Evolutionary conservation across 1,140 invertebrate species (phyloP).

Genomic region (Atta texana): DNA sequence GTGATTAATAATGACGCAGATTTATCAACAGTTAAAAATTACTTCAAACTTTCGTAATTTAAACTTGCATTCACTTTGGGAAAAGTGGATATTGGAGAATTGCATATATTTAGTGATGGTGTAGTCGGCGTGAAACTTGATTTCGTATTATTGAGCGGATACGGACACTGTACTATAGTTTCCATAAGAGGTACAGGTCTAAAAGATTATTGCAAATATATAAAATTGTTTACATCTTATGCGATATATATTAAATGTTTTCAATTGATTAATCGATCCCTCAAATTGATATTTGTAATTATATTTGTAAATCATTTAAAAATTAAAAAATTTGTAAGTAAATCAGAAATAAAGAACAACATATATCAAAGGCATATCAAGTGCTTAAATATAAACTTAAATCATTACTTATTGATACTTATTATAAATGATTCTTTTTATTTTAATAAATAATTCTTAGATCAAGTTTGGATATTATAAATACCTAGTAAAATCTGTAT

Average conservation of each 20-base stretch:
- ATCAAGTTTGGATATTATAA: background rate
- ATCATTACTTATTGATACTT: background rate
- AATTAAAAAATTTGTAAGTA: background rate
- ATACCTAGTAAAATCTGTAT: constrained; percentile 57
- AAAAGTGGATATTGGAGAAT: constrained; percentile 11
- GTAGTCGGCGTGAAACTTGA: constrained; percentile 25
- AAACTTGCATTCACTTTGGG: constrained; percentile 61
- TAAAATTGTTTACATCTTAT: background rate
- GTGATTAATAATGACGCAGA: constrained; percentile 20
- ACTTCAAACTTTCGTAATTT: background rate
- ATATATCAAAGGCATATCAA: background rate
- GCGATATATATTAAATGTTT: background rate
- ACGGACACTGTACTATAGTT: constrained; percentile 2
- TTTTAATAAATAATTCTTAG: background rate
- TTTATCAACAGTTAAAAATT: background rate
- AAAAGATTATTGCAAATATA: constrained; percentile 28
- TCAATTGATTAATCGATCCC: background rate
- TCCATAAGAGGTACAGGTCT: constrained; percentile 44
- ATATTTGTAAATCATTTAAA: background rate
- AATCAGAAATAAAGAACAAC: background rate
- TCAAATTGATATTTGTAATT: background rate
- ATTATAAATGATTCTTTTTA: background rate
- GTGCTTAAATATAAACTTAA: background rate
- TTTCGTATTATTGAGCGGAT: constrained; percentile 4
- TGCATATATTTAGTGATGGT: background rate